Evolutionary conservation across 53 echinoderm and acorn worm species (phyloP), one percentile per base, ranked within the genome.

Genomic region (Echinarachnius parma): DNA sequence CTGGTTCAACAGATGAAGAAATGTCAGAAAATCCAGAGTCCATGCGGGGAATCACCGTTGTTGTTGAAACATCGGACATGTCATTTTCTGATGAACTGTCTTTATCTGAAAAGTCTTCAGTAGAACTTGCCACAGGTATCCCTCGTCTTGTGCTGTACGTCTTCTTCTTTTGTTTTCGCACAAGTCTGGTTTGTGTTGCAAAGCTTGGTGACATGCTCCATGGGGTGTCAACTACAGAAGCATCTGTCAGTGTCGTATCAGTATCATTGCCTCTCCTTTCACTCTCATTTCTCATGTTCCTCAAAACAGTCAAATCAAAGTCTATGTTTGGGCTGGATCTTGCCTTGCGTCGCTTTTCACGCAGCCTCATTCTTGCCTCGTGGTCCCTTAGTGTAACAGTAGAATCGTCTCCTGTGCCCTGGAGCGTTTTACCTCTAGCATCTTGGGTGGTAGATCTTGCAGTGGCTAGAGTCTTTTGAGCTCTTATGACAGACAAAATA

Each of bases 11-110:
- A 45, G 82, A 82, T 46, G 87, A 87, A 9, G 87, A 71, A 21
- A 87, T 32, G 50, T 87, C 87, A 3, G 87, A 87, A 49, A 82
- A 87, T 25, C 87, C 87, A 59, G 87, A 87, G 58, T 87, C 87
- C 39, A 82, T 60, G 30, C 87, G 78, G 33, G 57, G 57, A 39
- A 72, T 46, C 15, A 72, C 74, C 5, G 74, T 72, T 39, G 74
- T 72, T 25, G 74, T 72, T 37, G 74, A 72, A 11, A 58, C 64
- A 58, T 54, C 77, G 62, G 48, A 78, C 71, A 46, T 78, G 78
- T 47, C 42, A 81, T 63, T 67, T 68, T 80, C 87, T 62, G 39
- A 72, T 37, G 44, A 69, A 31, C 78, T 47, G 31, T 87, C 87
- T 28, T 82, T 82, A 32, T 82, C 82, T 29, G 82, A 87, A 26